A percentile compares a stretch with the other conserved stretches of the same genome.
phyloP scores from a whole-genome alignment of 2,113 vertebrate species.

The Morphnarchus princeps region DNA sequence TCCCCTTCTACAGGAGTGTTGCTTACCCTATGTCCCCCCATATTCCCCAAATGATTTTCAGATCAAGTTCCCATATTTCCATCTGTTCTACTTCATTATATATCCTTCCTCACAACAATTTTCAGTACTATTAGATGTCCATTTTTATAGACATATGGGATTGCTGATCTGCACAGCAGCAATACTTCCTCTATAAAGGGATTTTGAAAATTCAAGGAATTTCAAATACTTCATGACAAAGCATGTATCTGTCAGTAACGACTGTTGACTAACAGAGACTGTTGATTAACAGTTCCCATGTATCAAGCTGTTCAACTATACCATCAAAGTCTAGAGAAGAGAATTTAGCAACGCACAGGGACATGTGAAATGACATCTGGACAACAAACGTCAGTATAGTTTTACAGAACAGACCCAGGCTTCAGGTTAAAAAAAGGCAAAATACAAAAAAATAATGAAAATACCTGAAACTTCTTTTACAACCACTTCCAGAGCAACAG shows the following conservation, averaged over 20 bases:
- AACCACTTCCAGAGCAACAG: not conserved
- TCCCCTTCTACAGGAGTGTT: not conserved
- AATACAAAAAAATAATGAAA: not conserved
- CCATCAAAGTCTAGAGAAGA: not conserved
- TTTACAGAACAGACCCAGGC: not conserved
- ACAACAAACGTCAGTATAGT: not conserved
- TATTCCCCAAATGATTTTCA: not conserved
- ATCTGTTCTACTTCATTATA: not conserved
- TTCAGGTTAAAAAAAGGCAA: not conserved
- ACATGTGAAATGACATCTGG: not conserved
- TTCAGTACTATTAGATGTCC: not conserved
- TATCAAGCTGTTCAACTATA: not conserved
- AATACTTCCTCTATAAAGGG: not conserved
- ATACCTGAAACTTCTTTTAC: not conserved
- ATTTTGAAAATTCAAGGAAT: not conserved
- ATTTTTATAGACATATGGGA: not conserved
- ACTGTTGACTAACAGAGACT: not conserved
- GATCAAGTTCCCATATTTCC: not conserved
- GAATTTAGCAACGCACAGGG: not conserved
- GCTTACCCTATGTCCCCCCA: not conserved
- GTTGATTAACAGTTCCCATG: not conserved
- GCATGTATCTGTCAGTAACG: not conserved
- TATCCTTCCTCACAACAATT: not conserved
- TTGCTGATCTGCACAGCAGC: not conserved
- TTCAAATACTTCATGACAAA: not conserved